Base-by-base conservation (phyloP, 92 coral and sea anemone genomes). In the Desmophyllum pertusum region DNA sequence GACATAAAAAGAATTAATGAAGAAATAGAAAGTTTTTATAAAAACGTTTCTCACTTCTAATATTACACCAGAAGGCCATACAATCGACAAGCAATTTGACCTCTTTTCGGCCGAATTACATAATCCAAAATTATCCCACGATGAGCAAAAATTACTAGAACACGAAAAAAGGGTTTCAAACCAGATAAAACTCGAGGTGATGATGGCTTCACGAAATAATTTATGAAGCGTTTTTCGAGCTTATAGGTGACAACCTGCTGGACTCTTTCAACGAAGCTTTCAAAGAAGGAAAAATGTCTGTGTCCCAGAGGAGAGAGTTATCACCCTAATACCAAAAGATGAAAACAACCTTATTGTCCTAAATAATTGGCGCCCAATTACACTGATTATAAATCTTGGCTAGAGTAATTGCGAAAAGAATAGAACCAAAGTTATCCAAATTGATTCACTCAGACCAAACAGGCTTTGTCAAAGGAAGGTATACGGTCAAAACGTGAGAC, bases 371-470 rank as follows among this genome's bases (percentile, higher is more conserved):
- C 21, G 71, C 40, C 71, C 19, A 33, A 66, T 62, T 1, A 23
- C 66, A n/a, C 70, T 61, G 29, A 21, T 3, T 6, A 43, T 1
- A 61, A 61, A 61, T 61, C 23, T 25, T 61, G 66, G 66, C 66
- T 23, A 61, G 66, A 61, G 66, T 25, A 61, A 61, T 8, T 43
- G 50, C 50, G 50, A 43, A 43, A 43, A 43, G 50, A 43, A 43
- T 43, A 7, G 50, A 43, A 43, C 50, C 11, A 10, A 43, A 43
- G 11, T 43, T 61, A 61, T 5, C 30, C 66, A 61, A 61, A 61
- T 35, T 65, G 39, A 65, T 65, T 30, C 73, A 68, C 73, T 68
- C 48, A 1, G 48, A 68, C 27, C 73, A 68, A 68, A 68, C 73
- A 15, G 73, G 10, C 5, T 37, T 68, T 11, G 46, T 68, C 29